These are phyloP conservation scores for Horisme vitalbata DNA, from an alignment of 2,888 invertebrate species.

Conservation along the genomic window DNA sequence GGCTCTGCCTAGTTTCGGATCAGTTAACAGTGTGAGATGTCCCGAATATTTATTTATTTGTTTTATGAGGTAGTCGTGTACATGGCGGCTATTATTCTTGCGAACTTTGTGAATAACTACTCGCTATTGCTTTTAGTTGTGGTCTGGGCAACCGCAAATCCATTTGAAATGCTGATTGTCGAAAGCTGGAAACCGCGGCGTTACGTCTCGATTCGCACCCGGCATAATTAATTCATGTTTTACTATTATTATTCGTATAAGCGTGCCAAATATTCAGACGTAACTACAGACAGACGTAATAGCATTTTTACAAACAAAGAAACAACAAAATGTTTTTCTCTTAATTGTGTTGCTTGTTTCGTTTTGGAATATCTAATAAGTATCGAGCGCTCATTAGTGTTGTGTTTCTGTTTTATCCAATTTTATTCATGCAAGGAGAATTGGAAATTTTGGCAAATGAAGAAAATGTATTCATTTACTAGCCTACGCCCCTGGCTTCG, in stretches of 20 bases:
- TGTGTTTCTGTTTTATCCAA: neutral
- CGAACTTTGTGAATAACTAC: slow-evolving; percentile 31
- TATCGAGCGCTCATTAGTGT: slow-evolving; percentile 11
- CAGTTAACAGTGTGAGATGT: too few relatives aligned
- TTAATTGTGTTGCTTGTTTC: slow-evolving; percentile 1
- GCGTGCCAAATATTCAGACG: slow-evolving; percentile 30
- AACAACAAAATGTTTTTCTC: slow-evolving; percentile 5
- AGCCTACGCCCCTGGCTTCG: too few relatives aligned
- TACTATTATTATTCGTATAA: slow-evolving; percentile 35
- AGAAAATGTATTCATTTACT: too few relatives aligned
- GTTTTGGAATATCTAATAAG: slow-evolving; percentile 12
- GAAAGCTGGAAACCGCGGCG: slow-evolving; percentile 30
- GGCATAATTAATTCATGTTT: slow-evolving; percentile 34
- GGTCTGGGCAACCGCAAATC: slow-evolving; percentile 39
- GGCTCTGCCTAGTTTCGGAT: too few relatives aligned
- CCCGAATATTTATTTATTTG: too few relatives aligned
- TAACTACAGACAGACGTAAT: slow-evolving; percentile 16
- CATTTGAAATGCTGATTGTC: slow-evolving; percentile 45
- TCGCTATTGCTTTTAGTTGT: slow-evolving; percentile 40
- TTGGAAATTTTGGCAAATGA: too few relatives aligned
- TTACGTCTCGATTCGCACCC: slow-evolving; percentile 33
- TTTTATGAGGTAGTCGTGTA: neutral
- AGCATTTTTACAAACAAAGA: slow-evolving; percentile 16
- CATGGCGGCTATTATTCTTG: slow-evolving; percentile 17
- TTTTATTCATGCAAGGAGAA: too few relatives aligned